Evolutionary conservation across 2,888 invertebrate species (phyloP).

Genomic region (Tenthredo distinguenda): DNA sequence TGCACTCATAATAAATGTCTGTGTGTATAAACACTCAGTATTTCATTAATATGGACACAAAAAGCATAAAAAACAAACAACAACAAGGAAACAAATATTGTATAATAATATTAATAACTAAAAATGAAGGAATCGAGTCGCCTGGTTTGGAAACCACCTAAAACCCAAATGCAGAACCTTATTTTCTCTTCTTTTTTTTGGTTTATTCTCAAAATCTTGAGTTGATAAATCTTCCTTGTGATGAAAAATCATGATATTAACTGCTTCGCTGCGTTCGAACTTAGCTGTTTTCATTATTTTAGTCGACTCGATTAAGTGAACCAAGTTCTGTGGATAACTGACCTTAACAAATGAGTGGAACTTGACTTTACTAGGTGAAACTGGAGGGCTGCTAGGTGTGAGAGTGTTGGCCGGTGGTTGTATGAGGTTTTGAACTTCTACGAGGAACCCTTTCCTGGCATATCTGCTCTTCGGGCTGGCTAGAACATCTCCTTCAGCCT

Average conservation of each 20-base stretch:
- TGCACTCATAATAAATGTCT: neutral
- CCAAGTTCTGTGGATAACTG: slow-evolving; percentile 50
- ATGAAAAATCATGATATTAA: neutral
- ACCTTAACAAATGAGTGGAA: slow-evolving; percentile 78
- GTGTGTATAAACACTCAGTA: neutral
- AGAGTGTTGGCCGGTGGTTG: slow-evolving; percentile 61
- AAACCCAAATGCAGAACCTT: neutral
- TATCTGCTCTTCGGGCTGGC: slow-evolving; percentile 69
- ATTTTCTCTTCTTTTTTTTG: neutral
- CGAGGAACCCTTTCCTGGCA: slow-evolving; percentile 69
- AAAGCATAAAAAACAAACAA: neutral
- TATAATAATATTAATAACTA: neutral
- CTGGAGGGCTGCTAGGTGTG: slow-evolving; percentile 75
- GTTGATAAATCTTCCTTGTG: neutral
- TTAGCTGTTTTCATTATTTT: neutral
- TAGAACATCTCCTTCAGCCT: slow-evolving; percentile 64
- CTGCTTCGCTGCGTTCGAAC: neutral
- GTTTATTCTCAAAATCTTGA: neutral
- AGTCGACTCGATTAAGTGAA: neutral
- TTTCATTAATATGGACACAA: neutral
- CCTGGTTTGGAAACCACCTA: neutral
- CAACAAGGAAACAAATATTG: neutral
- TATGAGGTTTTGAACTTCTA: slow-evolving; percentile 73
- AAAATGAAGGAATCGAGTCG: neutral
- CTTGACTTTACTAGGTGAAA: slow-evolving; percentile 77